Base-by-base conservation (phyloP, 2,113 vertebrate genomes). In the Campylomormyrus numenius region DNA sequence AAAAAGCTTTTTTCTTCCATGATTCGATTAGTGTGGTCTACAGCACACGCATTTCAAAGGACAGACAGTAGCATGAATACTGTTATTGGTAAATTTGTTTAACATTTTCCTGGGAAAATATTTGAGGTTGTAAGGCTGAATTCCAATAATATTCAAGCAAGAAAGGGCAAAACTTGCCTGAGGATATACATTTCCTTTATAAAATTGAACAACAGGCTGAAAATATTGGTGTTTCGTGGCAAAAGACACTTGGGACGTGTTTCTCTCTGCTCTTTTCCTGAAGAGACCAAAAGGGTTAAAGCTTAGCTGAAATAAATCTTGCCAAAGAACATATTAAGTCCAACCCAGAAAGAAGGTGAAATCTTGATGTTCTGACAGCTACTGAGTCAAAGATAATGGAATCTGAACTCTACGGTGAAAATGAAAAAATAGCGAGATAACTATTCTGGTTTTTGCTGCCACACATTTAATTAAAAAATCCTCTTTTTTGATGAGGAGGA, bases 381-480 rank as follows among this genome's bases (percentile, higher is more conserved):
- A 66, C 89, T 24, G 86, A 92, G 92, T 92, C 92, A 92, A 94
- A 94, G 94, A 94, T 93, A 95, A 95, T 93, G 92, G 93, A 93
- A 93, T 92, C 89, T 88, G 93, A 91, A 17, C 90, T 93, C 89
- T 93, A 94, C 93, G 90, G 88, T 91, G 90, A 93, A 93, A 94
- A 94, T 92, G 77, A 92, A 93, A 80, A 94, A 93, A 93, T 53
- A 90, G 27, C 27, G 42, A 92, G 93, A 95, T 95, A 94, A 92
- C 92, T 93, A 91, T 94, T 94, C 90, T 93, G 94, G 93, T 94
- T 95, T 83, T 94, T 90, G 84, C 90, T 90, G 92, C 94, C 91
- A 91, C 90, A 91, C 85, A 90, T 93, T 94, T 95, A 94, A 95
- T 96, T 94, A 95, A 94, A 85, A 94, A 92, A 92, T 89, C 85